Base-by-base conservation (phyloP, 2,797 vertebrate genomes). In the Poecile montanus region DNA sequence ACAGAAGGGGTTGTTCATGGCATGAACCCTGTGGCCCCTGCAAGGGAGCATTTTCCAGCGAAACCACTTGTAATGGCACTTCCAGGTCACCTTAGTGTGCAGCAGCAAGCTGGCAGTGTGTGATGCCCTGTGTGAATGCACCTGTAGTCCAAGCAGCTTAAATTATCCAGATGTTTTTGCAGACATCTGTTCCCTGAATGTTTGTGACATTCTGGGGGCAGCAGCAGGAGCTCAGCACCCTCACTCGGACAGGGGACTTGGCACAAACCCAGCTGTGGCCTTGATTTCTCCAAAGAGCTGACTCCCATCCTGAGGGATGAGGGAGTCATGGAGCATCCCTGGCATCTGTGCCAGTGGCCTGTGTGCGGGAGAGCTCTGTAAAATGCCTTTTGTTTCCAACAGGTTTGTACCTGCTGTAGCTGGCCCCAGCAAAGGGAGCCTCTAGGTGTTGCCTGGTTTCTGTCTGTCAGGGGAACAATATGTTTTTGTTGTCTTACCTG, bases 321-420 rank as follows among this genome's bases (percentile, higher is more conserved):
- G 8, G 63, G 48, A 12, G 11, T 13, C 38, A 2, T 0, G 0
- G 48, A 51, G 70, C 0, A 0, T 32, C 34, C n/a, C 78, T 91
- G 80, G 42, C 45, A 6, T 16, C 40, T 48, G 30, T 63, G 93
- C 48, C 21, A 12, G 82, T 14, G 54, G 47, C 40, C 34, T n/a
- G 16, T 6, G 36, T 11, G 18, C 36, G 2, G 57, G 66, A 66
- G 47, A 58, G 45, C 79, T 88, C 47, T 76, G 47, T 58, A 56
- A 60, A 79, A 47, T 50, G 32, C 45, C 50, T 84, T 93, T 70
- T 73, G 81, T 92, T 92, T 47, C 79, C 47, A 40, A 20, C 94
- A 92, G 93, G 89, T 92, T 89, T n/a, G 34, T 83, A 77, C 96
- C 79, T 95, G 96, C 73, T 19, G 17, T 10, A 67, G 89, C 82